Conservation (phyloP, 2,888 invertebrate species). For the Eupithecia dodoneata region DNA sequence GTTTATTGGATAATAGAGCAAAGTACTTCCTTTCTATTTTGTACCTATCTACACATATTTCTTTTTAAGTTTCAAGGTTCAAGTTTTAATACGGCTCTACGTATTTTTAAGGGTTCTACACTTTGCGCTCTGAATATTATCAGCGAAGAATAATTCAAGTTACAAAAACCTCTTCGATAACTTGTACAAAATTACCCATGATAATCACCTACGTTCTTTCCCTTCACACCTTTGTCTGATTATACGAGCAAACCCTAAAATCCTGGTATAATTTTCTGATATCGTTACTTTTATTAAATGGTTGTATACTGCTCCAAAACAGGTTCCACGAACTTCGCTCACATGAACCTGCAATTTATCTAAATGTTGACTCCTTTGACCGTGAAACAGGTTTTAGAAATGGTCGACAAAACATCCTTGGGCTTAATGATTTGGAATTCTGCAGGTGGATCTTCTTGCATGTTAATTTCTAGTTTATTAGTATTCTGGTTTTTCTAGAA, state of each 20-base stretch:
- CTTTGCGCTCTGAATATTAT: not conserved
- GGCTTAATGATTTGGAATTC: not conserved
- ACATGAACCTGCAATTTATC: slow-evolving; percentile 23
- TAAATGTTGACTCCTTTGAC: slow-evolving; percentile 26
- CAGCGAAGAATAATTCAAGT: not conserved
- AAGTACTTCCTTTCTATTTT: not conserved
- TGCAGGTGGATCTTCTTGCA: not conserved
- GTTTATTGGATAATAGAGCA: not conserved
- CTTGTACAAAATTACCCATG: not conserved
- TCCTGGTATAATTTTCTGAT: not conserved
- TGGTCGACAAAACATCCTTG: slow-evolving; percentile 17
- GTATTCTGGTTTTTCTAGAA: not conserved
- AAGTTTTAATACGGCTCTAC: not conserved
- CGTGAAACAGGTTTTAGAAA: slow-evolving; percentile 33
- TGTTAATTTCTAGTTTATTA: slow-evolving; percentile 1
- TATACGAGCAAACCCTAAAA: not conserved
- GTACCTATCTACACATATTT: no score
- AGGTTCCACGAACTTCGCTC: slow-evolving; percentile 14
- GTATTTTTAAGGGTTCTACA: not conserved
- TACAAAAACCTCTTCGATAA: not conserved
- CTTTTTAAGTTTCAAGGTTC: no score
- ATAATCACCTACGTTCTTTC: not conserved
- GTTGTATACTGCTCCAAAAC: slow-evolving; percentile 15
- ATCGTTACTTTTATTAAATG: not conserved
- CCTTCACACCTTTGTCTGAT: not conserved